A percentile compares a stretch with the other conserved stretches of the same genome.
Conservation (phyloP, 2,888 invertebrate species). For the Tubulanus polymorphus region DNA sequence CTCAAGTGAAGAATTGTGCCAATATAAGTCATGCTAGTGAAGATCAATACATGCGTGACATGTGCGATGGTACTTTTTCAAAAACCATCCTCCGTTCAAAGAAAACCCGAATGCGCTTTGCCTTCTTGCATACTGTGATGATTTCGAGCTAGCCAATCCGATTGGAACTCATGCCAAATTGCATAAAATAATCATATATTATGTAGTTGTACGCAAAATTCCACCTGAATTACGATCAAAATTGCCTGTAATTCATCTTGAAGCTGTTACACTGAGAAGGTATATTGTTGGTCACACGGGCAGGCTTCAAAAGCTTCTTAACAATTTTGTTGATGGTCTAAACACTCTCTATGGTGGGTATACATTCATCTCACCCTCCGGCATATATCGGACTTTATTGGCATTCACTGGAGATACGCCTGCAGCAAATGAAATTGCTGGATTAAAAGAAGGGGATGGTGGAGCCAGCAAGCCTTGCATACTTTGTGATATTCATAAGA, state of each 20-base stretch:
- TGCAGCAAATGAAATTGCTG: not conserved
- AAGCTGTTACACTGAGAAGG: not conserved
- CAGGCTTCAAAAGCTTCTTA: not conserved
- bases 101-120: not conserved
- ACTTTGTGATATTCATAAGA: not conserved
- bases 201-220: constrained; percentile 3
- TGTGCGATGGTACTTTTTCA: constrained; percentile 3
- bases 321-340: constrained; percentile 2
- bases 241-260: constrained; percentile 1
- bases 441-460: not conserved
- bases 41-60: not conserved
- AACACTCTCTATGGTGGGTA: not conserved
- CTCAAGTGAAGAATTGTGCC: too few species aligned
- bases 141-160: constrained; percentile 17
- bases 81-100: constrained; percentile 6
- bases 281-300: not conserved
- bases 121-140: constrained; percentile 10
- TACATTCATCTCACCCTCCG: not conserved
- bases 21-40: not conserved
- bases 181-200: constrained; percentile 10
- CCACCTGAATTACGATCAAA: constrained; percentile 1
- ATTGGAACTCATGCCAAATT: constrained; percentile 14
- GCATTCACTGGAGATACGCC: not conserved
- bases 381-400: not conserved
- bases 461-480: not conserved